Base-by-base conservation (phyloP, 2,888 invertebrate species). In the Esperia sulphurella region DNA sequence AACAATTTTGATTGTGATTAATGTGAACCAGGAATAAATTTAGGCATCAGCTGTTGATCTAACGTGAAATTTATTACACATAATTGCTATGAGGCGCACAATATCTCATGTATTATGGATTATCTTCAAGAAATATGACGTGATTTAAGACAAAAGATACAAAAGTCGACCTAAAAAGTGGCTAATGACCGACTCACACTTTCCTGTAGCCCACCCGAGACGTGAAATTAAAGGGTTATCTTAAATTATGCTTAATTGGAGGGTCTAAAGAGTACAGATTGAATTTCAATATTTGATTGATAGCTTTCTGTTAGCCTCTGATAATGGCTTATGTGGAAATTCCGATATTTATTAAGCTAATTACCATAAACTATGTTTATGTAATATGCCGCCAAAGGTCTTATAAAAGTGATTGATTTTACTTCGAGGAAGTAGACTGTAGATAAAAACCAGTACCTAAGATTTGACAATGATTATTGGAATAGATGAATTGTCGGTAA, bases 161-260 rank as follows among this genome's bases (percentile, higher is more conserved):
- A 78, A 79, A 76, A 61, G 61, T 55, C 60, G 61, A 62, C 70
- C 63, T 68, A 79, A 83, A 84, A 80, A 75, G 71, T 72, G 74
- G 70, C 76, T 87, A 87, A 87, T 87, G 83, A 80, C 73, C 59
- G 78, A 71, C 79, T 79, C 83, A 84, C 80, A 83, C 81, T 83
- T 81, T 76, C 66, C 63, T 71, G 62, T 61, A 64, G 87, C 75
- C 88, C 87, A 88, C 89, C 87, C 77, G 83, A 80, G 82, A 80
- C 68, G 83, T 69, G 79, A 70, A 85, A 88, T 84, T 83, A 87
- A 86, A 83, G 85, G 80, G 71, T 84, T 86, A 88, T 85, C 84
- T 86, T 69, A 81, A 88, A 89, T 88, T 86, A 85, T 81, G 75
- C 77, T 83, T 88, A 89, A 89, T 89, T 89, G 81, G 66, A 79